These are phyloP conservation scores for Ormyrus thymus DNA, from an alignment of 2,888 invertebrate species.

Conservation along the genomic window DNA sequence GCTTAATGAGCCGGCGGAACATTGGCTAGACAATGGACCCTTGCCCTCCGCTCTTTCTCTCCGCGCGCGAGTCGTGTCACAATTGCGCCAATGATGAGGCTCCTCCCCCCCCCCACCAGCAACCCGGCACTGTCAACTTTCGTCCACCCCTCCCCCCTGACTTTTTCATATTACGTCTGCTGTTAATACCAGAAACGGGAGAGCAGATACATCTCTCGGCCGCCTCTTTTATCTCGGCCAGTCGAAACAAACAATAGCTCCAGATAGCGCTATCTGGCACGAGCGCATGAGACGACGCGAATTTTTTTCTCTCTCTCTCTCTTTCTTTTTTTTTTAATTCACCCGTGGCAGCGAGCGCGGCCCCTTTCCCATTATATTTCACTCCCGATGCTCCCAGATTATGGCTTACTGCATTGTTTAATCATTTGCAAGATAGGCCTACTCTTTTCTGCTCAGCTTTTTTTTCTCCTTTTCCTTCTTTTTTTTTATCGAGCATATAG, in stretches of 20 bases:
- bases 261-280: conserved; percentile 57
- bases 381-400: background rate
- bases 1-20: conserved; percentile 32
- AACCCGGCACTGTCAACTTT: background rate
- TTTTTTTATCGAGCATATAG: too few species aligned
- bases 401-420: too few species aligned
- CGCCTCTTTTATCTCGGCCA: conserved; percentile 56
- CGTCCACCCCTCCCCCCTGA: background rate
- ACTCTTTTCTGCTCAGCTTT: too few species aligned
- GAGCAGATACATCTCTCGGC: background rate
- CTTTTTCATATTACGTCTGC: background rate
- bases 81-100: background rate
- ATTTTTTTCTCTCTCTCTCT: conserved; percentile 53
- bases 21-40: conserved; percentile 1
- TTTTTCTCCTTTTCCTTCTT: too few species aligned
- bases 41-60: background rate
- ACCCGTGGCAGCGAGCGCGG: conserved; percentile 4
- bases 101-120: background rate
- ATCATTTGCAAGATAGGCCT: too few species aligned
- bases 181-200: background rate
- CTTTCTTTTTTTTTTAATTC: conserved; percentile 34
- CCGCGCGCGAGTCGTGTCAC: too few species aligned
- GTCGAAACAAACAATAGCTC: conserved; percentile 63
- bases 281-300: conserved; percentile 50
- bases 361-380: background rate